phyloP scores from a whole-genome alignment of 2,888 invertebrate species.

The Heliconius aoede region DNA sequence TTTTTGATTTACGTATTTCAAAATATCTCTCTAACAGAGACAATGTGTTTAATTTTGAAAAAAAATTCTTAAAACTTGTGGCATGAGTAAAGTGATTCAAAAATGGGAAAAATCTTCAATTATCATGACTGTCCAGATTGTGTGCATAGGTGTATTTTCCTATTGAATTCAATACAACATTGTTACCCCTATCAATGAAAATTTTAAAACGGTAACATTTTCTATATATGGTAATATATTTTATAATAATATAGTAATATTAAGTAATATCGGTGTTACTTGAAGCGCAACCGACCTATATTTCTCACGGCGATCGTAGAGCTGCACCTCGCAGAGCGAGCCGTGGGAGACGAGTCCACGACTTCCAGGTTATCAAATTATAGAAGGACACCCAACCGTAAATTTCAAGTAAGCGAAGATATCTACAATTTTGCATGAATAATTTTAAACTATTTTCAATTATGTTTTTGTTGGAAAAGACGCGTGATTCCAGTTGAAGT shows the following conservation, averaged over 20 bases:
- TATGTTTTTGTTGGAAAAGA: constrained; percentile 3
- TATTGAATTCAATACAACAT: not conserved
- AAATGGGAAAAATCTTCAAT: not conserved
- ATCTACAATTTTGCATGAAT: constrained; percentile 1
- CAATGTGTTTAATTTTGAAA: not conserved
- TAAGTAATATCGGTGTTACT: constrained; percentile 50
- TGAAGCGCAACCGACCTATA: constrained; percentile 70
- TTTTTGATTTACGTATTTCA: not conserved
- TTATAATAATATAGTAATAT: constrained; percentile 42
- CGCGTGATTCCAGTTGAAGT: not conserved
- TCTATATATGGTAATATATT: constrained; percentile 31
- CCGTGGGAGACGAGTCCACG: constrained; percentile 61
- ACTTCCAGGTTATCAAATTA: constrained; percentile 47
- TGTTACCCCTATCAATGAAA: not conserved
- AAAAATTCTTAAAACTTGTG: not conserved
- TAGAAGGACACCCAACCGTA: constrained; percentile 40
- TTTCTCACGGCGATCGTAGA: constrained; percentile 79
- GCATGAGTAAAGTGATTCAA: not conserved
- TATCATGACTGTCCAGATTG: not conserved
- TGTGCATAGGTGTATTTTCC: not conserved
- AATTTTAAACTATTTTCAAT: not conserved
- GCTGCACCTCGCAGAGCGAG: constrained; percentile 56
- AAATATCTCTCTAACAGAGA: not conserved
- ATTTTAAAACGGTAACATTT: constrained; percentile 5
- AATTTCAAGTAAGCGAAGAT: constrained; percentile 11